A percentile compares a stretch with the other conserved stretches of the same genome.
phyloP scores from a whole-genome alignment of 2,113 vertebrate species.

The Sturnus vulgaris region DNA sequence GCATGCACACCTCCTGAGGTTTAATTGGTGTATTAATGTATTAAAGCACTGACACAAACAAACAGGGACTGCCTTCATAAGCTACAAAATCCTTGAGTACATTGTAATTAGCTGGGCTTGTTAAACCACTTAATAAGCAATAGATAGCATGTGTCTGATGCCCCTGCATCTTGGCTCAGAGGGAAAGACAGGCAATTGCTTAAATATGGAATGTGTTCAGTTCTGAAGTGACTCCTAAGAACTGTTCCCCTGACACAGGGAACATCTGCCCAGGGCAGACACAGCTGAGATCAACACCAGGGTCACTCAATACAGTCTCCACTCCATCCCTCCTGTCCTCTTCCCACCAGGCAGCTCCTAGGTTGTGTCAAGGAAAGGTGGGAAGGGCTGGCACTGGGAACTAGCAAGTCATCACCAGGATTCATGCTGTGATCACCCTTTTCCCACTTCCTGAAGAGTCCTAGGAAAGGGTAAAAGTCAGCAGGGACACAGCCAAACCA shows the following conservation, averaged over 20 bases:
- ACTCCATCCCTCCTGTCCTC: background rate
- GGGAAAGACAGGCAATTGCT: background rate
- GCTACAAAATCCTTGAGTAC: slow-evolving; percentile 34
- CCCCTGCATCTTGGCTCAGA: background rate
- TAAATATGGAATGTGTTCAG: background rate
- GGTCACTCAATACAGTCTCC: background rate
- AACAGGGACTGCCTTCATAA: slow-evolving; percentile 20
- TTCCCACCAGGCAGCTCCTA: background rate
- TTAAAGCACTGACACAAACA: slow-evolving; percentile 47
- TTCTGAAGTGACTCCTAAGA: background rate
- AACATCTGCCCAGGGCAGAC: background rate
- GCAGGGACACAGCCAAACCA: background rate
- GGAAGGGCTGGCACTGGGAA: background rate
- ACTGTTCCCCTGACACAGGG: background rate
- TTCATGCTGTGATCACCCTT: background rate
- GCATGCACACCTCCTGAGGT: background rate
- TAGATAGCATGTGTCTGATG: background rate
- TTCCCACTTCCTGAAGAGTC: background rate
- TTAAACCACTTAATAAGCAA: slow-evolving; percentile 40
- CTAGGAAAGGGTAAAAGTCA: background rate
- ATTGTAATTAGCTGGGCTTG: slow-evolving; percentile 19
- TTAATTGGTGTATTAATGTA: slow-evolving; percentile 33
- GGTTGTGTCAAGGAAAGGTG: background rate
- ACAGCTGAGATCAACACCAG: background rate
- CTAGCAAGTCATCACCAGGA: background rate